These are phyloP conservation scores for Orbicella faveolata DNA, from an alignment of 64 coral and sea anemone species.

Conservation along the genomic window DNA sequence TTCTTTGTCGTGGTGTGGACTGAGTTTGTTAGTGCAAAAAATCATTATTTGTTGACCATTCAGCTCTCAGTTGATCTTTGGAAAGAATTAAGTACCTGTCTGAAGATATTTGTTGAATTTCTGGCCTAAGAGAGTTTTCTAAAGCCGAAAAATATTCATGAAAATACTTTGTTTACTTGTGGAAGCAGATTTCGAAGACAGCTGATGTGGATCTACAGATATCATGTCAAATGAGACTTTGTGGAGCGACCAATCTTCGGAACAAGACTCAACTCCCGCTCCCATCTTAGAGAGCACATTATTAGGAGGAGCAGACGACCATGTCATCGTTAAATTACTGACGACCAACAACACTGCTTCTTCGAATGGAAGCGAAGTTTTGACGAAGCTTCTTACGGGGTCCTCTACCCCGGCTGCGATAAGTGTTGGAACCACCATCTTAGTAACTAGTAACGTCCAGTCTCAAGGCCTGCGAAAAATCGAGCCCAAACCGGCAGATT, in stretches of 20 bases:
- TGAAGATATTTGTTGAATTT: neutral
- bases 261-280: constrained; percentile 14
- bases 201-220: neutral
- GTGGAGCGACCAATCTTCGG: constrained; percentile 22
- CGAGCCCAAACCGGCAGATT: constrained; percentile 77
- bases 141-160: neutral
- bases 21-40: neutral
- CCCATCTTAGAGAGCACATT: constrained; percentile 19
- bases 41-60: neutral
- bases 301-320: neutral
- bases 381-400: constrained; percentile 57
- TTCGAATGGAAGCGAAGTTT: constrained; percentile 47
- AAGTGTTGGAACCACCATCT: constrained; percentile 11
- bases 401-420: neutral
- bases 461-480: constrained; percentile 77
- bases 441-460: constrained; percentile 42
- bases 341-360: neutral
- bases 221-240: neutral
- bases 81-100: neutral
- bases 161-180: constrained; percentile 22
- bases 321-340: constrained; percentile 19
- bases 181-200: neutral
- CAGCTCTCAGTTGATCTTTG: neutral
- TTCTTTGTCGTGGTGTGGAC: neutral
- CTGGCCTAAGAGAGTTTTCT: neutral